Evolutionary conservation across 2,113 vertebrate species (phyloP), one percentile per base, ranked within the genome.

Genomic region (Regulus satrapa): DNA sequence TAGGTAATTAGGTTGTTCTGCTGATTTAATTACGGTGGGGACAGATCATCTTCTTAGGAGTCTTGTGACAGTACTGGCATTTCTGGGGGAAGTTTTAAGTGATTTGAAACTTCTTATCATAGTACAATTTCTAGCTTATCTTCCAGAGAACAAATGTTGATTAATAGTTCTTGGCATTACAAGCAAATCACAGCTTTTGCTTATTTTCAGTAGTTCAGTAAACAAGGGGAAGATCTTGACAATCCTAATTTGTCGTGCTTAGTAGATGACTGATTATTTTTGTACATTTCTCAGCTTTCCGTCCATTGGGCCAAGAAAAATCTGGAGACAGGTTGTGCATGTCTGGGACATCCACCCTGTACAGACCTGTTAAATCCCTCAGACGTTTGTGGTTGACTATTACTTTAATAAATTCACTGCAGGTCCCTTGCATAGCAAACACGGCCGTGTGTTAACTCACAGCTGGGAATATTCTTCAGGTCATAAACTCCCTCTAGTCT

Each of bases 131-230:
- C 56, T 69, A 78, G 40, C 31, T 87, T 41, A 13, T 89, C 68
- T 92, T 75, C 48, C n/a, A 75, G 55, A 63, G 84, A 91, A 48
- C 48, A 72, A 87, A 84, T 68, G 40, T 81, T 94, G 64, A 59
- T 87, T 89, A 85, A 36, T 72, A 75, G 63, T 61, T 91, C 56
- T 72, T 85, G 73, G 77, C 81, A 82, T 94, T 63, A 40, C 73
- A 89, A 89, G 87, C 10, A 78, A 63, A 64, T 91, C 84, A 78
- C 64, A 95, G 81, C 68, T 97, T 95, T 94, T 87, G 43, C 66
- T 91, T 95, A 75, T 96, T 89, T 93, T 87, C 62, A 81, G 56
- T 69, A 74, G 59, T 59, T 78, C 12, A 46, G 29, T 49, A 88
- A 92, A 81, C 32, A n/a, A 46, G 79, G n/a, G 64, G 56, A 87